phyloP scores from a whole-genome alignment of 2,113 vertebrate genomes.

The Cardinalis cardinalis region DNA sequence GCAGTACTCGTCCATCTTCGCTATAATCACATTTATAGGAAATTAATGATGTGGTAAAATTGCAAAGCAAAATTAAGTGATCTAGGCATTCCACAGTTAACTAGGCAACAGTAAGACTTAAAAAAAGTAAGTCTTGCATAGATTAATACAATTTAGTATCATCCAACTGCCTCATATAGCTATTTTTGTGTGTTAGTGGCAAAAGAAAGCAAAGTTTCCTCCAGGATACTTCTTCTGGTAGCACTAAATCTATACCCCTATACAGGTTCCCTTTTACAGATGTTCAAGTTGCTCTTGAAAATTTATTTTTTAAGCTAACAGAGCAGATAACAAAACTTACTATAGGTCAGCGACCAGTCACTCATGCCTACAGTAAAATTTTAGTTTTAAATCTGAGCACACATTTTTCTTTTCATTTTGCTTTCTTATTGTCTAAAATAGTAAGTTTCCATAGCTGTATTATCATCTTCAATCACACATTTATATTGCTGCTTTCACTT shows the following conservation, averaged over 20 bases:
- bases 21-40: background rate
- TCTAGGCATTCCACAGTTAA: background rate
- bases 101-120: background rate
- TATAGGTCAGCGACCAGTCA: background rate
- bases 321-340: background rate
- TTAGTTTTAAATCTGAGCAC: background rate
- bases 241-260: background rate
- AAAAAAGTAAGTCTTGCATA: fast-evolving
- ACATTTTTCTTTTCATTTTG: background rate
- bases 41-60: background rate
- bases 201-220: background rate
- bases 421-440: background rate
- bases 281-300: background rate
- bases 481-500: background rate
- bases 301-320: background rate
- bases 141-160: background rate
- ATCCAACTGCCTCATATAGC: background rate
- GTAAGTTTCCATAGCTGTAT: background rate
- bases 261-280: background rate
- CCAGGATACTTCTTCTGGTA: background rate
- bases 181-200: background rate
- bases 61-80: background rate
- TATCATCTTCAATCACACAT: background rate
- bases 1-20: background rate
- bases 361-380: background rate